Percentiles rank a stretch among this genome's conserved stretches.
Evolutionary conservation across 2,113 vertebrate genomes (phyloP).

Genomic region (Acanthisitta chloris): DNA sequence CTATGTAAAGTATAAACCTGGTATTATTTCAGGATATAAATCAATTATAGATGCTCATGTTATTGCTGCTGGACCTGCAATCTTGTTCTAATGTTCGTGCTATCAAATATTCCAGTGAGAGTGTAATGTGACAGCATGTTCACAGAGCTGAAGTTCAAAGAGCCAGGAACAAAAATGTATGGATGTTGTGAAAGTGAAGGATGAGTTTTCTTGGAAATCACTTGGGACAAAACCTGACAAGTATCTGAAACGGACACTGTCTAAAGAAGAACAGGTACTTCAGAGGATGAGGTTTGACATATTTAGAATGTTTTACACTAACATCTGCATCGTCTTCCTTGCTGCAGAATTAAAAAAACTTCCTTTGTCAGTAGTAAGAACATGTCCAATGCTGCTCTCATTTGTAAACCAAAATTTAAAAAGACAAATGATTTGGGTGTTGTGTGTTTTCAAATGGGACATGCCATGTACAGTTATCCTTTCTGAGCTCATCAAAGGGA

Average conservation of each 20-base stretch:
- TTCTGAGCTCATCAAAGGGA: not conserved
- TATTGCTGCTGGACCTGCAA: not conserved
- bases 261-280: not conserved
- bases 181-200: not conserved
- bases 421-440: not conserved
- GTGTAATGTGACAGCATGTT: not conserved
- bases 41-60: not conserved
- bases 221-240: not conserved
- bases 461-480: not conserved
- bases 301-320: not conserved
- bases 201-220: not conserved
- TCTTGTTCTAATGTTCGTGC: not conserved
- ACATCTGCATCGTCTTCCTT: not conserved
- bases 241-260: not conserved
- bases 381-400: not conserved
- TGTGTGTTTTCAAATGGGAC: not conserved
- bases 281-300: not conserved
- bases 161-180: not conserved
- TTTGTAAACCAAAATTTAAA: not conserved
- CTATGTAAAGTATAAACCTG: not conserved
- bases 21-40: not conserved
- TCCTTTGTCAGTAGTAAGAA: not conserved
- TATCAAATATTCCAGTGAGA: not conserved
- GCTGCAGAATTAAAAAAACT: not conserved
- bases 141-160: not conserved